Evolutionary conservation across 2,113 vertebrate species (phyloP).

Genomic region (Hemiprocne comata): DNA sequence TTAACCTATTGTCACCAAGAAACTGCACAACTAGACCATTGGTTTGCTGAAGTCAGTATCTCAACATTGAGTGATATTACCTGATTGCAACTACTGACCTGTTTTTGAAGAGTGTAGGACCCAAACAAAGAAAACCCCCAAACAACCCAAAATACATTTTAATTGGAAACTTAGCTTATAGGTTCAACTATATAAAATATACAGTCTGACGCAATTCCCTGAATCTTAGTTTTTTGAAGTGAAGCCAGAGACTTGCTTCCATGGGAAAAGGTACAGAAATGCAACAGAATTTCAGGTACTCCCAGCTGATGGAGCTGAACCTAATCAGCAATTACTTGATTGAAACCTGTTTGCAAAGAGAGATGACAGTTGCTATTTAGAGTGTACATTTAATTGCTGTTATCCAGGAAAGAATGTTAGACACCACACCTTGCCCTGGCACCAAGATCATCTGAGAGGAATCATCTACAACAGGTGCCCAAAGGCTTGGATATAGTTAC

Average conservation of each 20-base stretch:
- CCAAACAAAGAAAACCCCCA: neutral
- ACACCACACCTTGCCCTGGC: neutral
- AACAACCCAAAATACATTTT: neutral
- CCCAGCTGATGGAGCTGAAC: neutral
- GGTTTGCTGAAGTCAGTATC: neutral
- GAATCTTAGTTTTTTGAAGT: neutral
- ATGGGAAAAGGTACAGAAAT: neutral
- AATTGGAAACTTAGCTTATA: neutral
- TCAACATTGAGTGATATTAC: neutral
- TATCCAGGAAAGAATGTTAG: neutral
- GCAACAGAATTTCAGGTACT: neutral
- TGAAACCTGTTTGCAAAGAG: neutral
- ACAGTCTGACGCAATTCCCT: fast-evolving
- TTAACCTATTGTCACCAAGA: neutral
- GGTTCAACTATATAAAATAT: neutral
- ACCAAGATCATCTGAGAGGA: neutral
- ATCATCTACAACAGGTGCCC: neutral
- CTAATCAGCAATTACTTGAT: neutral
- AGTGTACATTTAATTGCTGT: neutral
- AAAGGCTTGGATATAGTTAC: neutral
- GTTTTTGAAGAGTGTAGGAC: neutral
- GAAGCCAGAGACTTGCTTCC: neutral
- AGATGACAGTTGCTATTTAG: neutral
- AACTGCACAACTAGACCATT: neutral
- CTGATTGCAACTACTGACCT: neutral